Conservation (phyloP, 2,797 vertebrate genomes). For the Acanthornis magna region DNA sequence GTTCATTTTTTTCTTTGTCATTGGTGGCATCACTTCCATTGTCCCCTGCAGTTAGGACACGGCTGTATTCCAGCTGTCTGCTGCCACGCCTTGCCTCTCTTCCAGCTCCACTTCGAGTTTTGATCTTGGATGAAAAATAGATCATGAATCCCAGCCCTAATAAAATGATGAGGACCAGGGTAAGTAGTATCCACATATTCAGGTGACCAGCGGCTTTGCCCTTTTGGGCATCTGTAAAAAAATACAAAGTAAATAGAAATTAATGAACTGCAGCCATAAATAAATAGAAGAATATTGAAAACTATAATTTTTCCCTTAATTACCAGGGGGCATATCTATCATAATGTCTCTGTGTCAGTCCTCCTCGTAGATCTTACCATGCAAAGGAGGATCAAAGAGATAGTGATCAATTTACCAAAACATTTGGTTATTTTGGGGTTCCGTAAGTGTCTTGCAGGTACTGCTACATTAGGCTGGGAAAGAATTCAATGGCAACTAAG, state of each 20-base stretch:
- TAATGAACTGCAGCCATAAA: background rate
- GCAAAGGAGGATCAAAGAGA: background rate
- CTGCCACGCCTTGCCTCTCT: accelerated
- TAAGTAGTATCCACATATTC: slow-evolving; percentile 1
- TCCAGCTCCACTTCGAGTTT: background rate
- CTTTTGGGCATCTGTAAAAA: slow-evolving; percentile 16
- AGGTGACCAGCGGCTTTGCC: background rate
- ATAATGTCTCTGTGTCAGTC: background rate
- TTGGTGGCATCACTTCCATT: background rate
- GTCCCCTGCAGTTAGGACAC: background rate
- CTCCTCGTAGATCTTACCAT: background rate
- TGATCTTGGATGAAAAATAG: slow-evolving; percentile 19
- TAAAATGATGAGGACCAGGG: background rate
- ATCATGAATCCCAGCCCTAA: background rate
- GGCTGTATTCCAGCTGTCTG: background rate
- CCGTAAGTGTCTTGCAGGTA: background rate
- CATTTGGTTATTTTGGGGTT: background rate
- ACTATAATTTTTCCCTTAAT: background rate
- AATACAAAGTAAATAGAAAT: background rate
- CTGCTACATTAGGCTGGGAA: background rate
- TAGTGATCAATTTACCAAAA: background rate
- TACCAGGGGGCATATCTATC: background rate
- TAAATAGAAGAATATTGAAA: background rate
- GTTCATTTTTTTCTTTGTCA: background rate
- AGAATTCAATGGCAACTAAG: background rate